Conservation (phyloP, 2,888 invertebrate species). For the Galerucella calmariensis region DNA sequence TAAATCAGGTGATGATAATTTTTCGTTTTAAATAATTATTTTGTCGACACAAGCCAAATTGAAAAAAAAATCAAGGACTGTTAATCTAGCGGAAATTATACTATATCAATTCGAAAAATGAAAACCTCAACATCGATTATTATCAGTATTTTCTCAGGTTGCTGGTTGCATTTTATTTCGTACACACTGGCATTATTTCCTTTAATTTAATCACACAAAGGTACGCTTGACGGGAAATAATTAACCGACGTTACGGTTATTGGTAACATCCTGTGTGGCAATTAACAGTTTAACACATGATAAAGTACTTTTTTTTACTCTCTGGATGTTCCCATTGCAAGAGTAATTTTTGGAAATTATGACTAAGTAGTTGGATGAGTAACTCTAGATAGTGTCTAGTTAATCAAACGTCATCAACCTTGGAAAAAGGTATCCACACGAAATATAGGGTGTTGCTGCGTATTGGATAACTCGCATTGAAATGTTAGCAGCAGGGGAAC, state of each 20-base stretch:
- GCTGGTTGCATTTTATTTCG: slow-evolving; percentile 22
- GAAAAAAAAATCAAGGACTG: too few relatives aligned
- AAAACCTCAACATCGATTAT: slow-evolving; percentile 19
- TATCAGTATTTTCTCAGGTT: slow-evolving; percentile 32
- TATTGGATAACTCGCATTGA: too few relatives aligned
- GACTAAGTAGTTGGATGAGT: not conserved
- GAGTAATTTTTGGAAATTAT: slow-evolving; percentile 20
- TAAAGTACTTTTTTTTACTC: slow-evolving; percentile 39
- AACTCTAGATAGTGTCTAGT: too few relatives aligned
- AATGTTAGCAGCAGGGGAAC: too few relatives aligned
- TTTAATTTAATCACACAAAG: slow-evolving; percentile 50
- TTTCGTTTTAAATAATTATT: too few relatives aligned
- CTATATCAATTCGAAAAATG: not conserved
- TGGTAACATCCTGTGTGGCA: slow-evolving; percentile 53
- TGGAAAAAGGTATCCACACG: too few relatives aligned
- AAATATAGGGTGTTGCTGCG: too few relatives aligned
- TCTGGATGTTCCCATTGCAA: slow-evolving; percentile 13
- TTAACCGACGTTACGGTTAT: slow-evolving; percentile 54
- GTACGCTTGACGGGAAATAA: slow-evolving; percentile 53
- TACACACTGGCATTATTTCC: slow-evolving; percentile 37
- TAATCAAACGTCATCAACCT: not conserved
- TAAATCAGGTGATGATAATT: too few relatives aligned
- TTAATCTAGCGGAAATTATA: not conserved
- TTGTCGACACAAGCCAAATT: too few relatives aligned
- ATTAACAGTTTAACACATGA: slow-evolving; percentile 48